These are phyloP conservation scores for Busseola fusca DNA, from an alignment of 2,888 invertebrate genomes.

Conservation along the genomic window DNA sequence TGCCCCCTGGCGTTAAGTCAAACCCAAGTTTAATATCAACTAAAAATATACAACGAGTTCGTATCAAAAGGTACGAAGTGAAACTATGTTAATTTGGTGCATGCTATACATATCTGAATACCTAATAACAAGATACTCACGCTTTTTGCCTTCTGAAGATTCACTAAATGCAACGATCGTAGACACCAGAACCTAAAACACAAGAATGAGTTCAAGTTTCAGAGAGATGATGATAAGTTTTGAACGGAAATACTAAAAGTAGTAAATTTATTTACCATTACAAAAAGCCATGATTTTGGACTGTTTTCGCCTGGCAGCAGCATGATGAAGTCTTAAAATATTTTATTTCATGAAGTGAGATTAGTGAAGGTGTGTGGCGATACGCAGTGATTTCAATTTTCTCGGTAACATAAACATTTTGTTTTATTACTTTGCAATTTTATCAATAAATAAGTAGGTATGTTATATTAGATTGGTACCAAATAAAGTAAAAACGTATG, in stretches of 20 bases:
- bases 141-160: conserved; percentile 63
- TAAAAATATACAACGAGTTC: conserved; percentile 66
- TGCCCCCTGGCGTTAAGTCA: conserved; percentile 74
- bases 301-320: conserved; percentile 62
- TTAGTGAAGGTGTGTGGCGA: conserved; percentile 58
- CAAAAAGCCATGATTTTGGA: conserved; percentile 65
- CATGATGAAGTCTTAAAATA: conserved; percentile 67
- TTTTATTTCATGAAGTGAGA: conserved; percentile 47
- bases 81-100: conserved; percentile 21
- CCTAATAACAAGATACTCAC: conserved; percentile 57
- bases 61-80: conserved; percentile 24
- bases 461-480: conserved; percentile 31
- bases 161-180: conserved; percentile 59
- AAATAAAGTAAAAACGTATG: not conserved
- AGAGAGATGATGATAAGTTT: not conserved
- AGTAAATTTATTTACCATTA: conserved; percentile 65
- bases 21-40: conserved; percentile 79
- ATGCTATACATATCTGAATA: too few relatives aligned
- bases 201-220: conserved; percentile 2
- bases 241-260: not conserved
- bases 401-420: conserved; percentile 62
- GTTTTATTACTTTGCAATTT: conserved; percentile 54
- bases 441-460: conserved; percentile 26
- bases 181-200: conserved; percentile 53
- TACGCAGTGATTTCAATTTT: conserved; percentile 78